Conservation (phyloP, 2,888 invertebrate species). For the Pollenia angustigena region DNA sequence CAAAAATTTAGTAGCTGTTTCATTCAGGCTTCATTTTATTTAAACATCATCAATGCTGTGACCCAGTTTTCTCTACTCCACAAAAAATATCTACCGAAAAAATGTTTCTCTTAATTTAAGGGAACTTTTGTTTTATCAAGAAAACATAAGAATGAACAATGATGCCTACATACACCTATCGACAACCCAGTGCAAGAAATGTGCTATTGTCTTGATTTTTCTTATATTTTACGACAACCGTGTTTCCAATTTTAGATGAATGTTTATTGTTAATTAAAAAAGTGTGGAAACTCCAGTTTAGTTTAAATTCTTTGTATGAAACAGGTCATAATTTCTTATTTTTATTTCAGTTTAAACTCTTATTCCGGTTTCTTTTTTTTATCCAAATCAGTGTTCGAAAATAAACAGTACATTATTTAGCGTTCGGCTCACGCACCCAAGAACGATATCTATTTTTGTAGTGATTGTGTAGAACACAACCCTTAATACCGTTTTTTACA, state of each 20-base stretch:
- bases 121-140: slow-evolving; percentile 4
- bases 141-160: background rate
- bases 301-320: too few species aligned
- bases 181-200: background rate
- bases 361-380: too few species aligned
- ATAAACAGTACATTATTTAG: too few species aligned
- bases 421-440: too few species aligned
- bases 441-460: too few species aligned
- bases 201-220: background rate
- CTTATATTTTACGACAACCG: background rate
- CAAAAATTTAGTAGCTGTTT: slow-evolving; percentile 51
- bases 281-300: too few species aligned
- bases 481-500: too few species aligned
- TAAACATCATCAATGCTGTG: slow-evolving; percentile 53
- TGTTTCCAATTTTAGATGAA: background rate
- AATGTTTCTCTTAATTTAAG: slow-evolving; percentile 1
- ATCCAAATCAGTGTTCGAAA: too few species aligned
- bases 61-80: slow-evolving; percentile 47
- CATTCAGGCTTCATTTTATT: slow-evolving; percentile 44
- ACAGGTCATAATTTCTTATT: too few species aligned
- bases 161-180: background rate
- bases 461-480: too few species aligned
- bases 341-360: too few species aligned
- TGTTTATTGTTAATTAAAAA: too few species aligned
- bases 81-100: slow-evolving; percentile 28